Base-by-base conservation (phyloP, 1,140 invertebrate genomes). In the Orius laevigatus region DNA sequence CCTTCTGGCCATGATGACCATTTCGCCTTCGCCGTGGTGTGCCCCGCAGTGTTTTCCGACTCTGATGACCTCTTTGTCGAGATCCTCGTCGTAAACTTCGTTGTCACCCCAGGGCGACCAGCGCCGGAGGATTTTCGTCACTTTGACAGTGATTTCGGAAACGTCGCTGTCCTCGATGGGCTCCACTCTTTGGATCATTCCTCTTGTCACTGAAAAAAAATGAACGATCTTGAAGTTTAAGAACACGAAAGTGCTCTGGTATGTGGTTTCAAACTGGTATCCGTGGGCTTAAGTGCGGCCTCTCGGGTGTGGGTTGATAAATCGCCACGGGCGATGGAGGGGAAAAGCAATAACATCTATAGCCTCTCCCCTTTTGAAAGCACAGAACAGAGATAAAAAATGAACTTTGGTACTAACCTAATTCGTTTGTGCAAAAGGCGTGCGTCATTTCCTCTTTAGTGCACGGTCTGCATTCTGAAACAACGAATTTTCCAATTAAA, bases 391-490 rank as follows among this genome's bases (percentile, higher is more conserved):
- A 25, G 46, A 11, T 47, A 34, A 41, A n/a, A 48, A 38, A 16
- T 38, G 31, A 51, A 46, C 19, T 16, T 31, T n/a, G 32, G 25
- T 51, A 61, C 74, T 69, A 59, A 79, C 77, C 81, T 56, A 86
- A 70, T 65, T 87, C 83, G 56, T 79, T 84, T 11, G 78, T 78
- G 60, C 84, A 87, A 58, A 79, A 87, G 5, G 80, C 75, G 32
- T 78, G 71, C 11, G 83, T 74, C 38, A 86, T 58, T 62, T 87
- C 81, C 3, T 79, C 73, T 38, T 74, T 73, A 1, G 74, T 73
- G 58, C 84, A 87, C 0, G 84, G 84, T 46, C 79, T 68, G 61
- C 83, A 87, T 45, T 56, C 55, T 56, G 53, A 43, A 54, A 53
- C 36, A 52, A 49, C 40, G 57, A 60, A 63, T 53, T 25, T 25